phyloP scores from a whole-genome alignment of 1,140 invertebrate species.

The Nasonia longicornis region DNA sequence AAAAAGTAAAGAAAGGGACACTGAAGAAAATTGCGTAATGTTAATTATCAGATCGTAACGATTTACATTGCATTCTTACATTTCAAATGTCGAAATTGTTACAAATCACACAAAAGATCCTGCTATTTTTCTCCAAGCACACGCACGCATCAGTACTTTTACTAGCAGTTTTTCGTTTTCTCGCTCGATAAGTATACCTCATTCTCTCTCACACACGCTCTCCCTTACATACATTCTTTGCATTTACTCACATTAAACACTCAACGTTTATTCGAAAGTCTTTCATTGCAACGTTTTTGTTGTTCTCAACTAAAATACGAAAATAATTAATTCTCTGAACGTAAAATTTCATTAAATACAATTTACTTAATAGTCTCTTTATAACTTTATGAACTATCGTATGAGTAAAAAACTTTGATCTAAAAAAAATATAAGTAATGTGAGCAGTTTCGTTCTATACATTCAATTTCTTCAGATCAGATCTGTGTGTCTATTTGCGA shows the following conservation, averaged over 20 bases:
- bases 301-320: slow-evolving; percentile 11
- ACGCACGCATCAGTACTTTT: slow-evolving; percentile 20
- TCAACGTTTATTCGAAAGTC: slow-evolving; percentile 9
- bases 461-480: slow-evolving; percentile 32
- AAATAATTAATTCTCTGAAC: not conserved
- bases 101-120: slow-evolving; percentile 19
- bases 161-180: slow-evolving; percentile 35
- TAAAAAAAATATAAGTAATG: slow-evolving; percentile 35
- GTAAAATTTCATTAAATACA: not conserved
- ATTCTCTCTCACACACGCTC: too few species aligned
- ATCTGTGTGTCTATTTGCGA: slow-evolving; percentile 32
- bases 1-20: slow-evolving; percentile 43
- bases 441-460: slow-evolving; percentile 45
- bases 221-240: not conserved
- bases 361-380: not conserved
- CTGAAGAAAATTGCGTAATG: slow-evolving; percentile 28
- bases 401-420: slow-evolving; percentile 32
- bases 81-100: not conserved
- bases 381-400: slow-evolving; percentile 13
- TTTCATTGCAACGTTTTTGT: slow-evolving; percentile 14
- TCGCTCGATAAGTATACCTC: not conserved
- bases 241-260: slow-evolving; percentile 28
- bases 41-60: slow-evolving; percentile 41
- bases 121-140: slow-evolving; percentile 29
- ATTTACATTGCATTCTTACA: slow-evolving; percentile 31